phyloP scores from a whole-genome alignment of 2,888 invertebrate genomes.

The Macrophya annulata region DNA sequence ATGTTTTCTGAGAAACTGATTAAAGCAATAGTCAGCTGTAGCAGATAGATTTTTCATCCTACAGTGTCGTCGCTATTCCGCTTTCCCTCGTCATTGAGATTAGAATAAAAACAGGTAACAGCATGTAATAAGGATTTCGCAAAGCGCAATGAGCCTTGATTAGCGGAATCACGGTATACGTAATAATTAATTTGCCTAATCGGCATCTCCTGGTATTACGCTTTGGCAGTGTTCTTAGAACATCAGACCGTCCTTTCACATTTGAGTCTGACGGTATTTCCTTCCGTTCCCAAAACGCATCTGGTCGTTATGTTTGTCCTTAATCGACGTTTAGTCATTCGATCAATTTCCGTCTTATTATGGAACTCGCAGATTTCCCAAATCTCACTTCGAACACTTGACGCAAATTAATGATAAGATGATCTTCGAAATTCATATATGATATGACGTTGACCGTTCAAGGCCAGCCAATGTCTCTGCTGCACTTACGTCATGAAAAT shows the following conservation, averaged over 20 bases:
- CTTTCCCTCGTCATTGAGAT: slow-evolving; percentile 37
- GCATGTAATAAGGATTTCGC: slow-evolving; percentile 21
- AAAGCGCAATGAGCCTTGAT: slow-evolving; percentile 47
- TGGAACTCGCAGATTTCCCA: not conserved
- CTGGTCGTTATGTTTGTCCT: not conserved
- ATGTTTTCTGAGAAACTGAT: not conserved
- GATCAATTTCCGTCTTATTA: slow-evolving; percentile 14
- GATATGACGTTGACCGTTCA: slow-evolving; percentile 39
- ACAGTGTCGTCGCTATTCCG: not conserved
- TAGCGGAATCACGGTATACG: slow-evolving; percentile 33
- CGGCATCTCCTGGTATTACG: slow-evolving; percentile 33
- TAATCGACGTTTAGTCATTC: slow-evolving; percentile 10
- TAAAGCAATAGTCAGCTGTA: not conserved
- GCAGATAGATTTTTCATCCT: not conserved
- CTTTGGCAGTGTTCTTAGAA: not conserved
- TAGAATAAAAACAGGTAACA: slow-evolving; percentile 5
- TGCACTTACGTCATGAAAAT: slow-evolving; percentile 18
- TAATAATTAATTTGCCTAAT: slow-evolving; percentile 36
- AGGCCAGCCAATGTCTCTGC: slow-evolving; percentile 14
- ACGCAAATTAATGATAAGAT: not conserved
- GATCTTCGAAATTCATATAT: slow-evolving; percentile 8
- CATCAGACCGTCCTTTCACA: not conserved
- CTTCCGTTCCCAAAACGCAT: slow-evolving; percentile 19
- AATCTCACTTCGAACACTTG: not conserved
- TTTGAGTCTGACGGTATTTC: slow-evolving; percentile 6